Evolutionary conservation across 2,797 vertebrate genomes (phyloP).

Genomic region (Labroides dimidiatus): DNA sequence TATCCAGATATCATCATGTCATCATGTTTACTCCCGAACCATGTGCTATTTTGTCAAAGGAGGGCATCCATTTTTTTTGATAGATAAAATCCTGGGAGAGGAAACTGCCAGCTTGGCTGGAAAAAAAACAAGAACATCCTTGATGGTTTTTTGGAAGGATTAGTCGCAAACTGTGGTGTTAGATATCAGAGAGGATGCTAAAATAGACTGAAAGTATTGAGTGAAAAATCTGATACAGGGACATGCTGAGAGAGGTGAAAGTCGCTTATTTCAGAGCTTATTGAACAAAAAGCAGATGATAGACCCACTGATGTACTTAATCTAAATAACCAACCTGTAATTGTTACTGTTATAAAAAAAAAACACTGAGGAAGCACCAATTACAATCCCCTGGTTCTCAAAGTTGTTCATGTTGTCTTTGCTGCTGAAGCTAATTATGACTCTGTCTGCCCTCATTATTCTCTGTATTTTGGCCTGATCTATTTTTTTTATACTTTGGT

Average conservation of each 20-base stretch:
- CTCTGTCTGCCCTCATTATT: no score
- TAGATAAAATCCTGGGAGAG: not conserved
- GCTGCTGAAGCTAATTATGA: no score
- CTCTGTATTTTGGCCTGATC: no score
- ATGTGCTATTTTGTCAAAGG: not conserved
- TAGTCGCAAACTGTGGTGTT: slow-evolving; percentile 21
- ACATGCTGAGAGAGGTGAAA: slow-evolving; percentile 14
- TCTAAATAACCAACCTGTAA: no score
- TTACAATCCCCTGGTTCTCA: no score
- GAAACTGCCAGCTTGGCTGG: not conserved
- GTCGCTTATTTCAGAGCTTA: slow-evolving; percentile 3
- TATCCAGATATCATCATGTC: not conserved
- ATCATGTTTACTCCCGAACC: not conserved
- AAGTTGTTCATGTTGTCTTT: no score
- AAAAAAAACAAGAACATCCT: slow-evolving; percentile 28
- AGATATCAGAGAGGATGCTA: slow-evolving; percentile 20
- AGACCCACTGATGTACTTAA: no score
- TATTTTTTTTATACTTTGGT: no score
- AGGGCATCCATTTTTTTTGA: not conserved
- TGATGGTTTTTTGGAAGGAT: slow-evolving; percentile 18
- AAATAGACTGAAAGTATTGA: slow-evolving; percentile 44
- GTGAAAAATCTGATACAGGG: slow-evolving; percentile 26
- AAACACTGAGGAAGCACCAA: no score
- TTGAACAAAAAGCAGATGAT: no score
- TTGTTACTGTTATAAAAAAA: no score